Conservation (phyloP, 1,140 invertebrate species). For the Leptoteleia sp. region DNA sequence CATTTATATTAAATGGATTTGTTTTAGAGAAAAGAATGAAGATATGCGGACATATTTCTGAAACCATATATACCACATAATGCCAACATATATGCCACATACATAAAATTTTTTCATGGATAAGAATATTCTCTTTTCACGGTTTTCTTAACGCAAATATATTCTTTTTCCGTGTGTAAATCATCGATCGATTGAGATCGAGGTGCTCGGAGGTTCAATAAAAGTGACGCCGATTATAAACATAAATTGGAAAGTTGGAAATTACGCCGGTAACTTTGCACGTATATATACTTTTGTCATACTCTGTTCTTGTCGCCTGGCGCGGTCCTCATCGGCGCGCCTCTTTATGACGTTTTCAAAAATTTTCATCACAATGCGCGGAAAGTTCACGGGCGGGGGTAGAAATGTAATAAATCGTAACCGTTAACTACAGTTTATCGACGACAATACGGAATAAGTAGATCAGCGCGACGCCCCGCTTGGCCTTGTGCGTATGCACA, state of each 20-base stretch:
- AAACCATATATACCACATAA: too few species aligned
- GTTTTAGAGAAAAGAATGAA: too few species aligned
- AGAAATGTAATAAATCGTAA: constrained; percentile 50
- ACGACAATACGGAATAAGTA: constrained; percentile 52
- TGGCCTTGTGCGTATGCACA: constrained; percentile 41
- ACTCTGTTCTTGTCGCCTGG: not conserved
- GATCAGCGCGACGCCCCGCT: constrained; percentile 44
- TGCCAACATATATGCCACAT: too few species aligned
- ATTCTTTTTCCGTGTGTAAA: too few species aligned
- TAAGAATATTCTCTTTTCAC: too few species aligned
- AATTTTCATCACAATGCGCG: constrained; percentile 40
- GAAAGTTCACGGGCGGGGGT: constrained; percentile 39
- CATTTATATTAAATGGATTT: too few species aligned
- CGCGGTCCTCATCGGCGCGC: constrained; percentile 31
- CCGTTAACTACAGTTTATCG: constrained; percentile 49
- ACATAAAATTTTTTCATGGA: too few species aligned
- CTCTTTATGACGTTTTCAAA: constrained; percentile 35
- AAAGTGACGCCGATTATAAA: constrained; percentile 5
- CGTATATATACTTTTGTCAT: constrained; percentile 16
- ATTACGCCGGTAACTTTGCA: constrained; percentile 22
- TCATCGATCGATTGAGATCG: too few species aligned
- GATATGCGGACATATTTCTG: too few species aligned
- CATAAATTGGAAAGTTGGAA: constrained; percentile 22
- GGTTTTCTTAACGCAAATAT: too few species aligned
- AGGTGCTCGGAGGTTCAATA: too few species aligned